Percentiles rank a stretch among this genome's conserved stretches.
Evolutionary conservation across 2,113 vertebrate species (phyloP).

Genomic region (Halcyon malimbica): DNA sequence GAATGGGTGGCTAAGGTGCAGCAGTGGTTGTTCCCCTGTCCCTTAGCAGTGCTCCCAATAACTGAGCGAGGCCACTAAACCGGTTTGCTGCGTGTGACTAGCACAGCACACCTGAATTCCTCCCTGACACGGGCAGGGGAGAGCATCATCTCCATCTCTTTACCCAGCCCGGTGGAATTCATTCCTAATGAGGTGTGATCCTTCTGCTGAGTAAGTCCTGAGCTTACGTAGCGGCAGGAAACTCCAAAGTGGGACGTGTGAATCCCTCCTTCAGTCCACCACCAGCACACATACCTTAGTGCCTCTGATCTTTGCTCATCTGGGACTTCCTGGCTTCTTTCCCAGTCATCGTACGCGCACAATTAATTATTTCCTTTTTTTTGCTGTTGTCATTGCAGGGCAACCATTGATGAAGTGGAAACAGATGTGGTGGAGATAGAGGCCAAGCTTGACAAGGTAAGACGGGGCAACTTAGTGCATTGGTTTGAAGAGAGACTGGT

Average conservation of each 20-base stretch:
- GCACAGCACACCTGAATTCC: neutral
- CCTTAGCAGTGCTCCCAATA: neutral
- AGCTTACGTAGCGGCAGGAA: neutral
- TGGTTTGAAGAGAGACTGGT: neutral
- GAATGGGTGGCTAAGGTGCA: neutral
- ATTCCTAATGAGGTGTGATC: neutral
- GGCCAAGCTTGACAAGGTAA: conserved; percentile 96
- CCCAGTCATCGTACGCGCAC: neutral
- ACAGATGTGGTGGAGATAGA: conserved; percentile 97
- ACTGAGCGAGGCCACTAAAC: neutral
- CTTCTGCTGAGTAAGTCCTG: fast-evolving
- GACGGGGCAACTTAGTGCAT: neutral
- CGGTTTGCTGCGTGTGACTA: neutral
- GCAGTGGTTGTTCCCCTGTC: neutral
- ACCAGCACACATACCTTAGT: neutral
- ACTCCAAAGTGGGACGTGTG: neutral
- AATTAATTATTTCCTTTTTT: neutral
- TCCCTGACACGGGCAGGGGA: neutral
- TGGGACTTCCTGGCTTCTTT: neutral
- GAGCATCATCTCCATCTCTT: neutral
- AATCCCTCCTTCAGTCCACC: neutral
- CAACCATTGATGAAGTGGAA: conserved; percentile 95
- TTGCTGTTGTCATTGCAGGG: conserved; percentile 79
- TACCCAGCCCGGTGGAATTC: neutral
- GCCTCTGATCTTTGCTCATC: neutral